Percentiles rank a stretch among this genome's conserved stretches.
Conservation (phyloP, 2,888 invertebrate species). For the Herminia tarsipennalis region DNA sequence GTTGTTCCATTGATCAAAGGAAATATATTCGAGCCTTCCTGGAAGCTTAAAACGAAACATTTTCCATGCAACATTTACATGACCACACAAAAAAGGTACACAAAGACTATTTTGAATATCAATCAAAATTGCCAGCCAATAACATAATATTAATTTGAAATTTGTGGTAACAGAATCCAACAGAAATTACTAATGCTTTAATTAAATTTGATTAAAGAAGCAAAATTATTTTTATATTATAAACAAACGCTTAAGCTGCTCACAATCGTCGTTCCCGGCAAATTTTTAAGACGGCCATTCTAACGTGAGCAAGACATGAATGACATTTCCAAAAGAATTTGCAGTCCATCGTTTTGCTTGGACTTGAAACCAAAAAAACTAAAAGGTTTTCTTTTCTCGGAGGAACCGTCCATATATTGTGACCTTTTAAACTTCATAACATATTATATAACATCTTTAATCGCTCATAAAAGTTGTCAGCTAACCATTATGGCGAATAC, state of each 20-base stretch:
- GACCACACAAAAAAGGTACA: background rate
- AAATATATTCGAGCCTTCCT: background rate
- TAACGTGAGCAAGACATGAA: constrained; percentile 51
- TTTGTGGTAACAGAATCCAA: constrained; percentile 12
- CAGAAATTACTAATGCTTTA: constrained; percentile 6
- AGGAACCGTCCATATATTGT: constrained; percentile 18
- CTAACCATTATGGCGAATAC: background rate
- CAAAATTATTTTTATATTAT: constrained; percentile 16
- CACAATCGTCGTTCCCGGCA: constrained; percentile 28
- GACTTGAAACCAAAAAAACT: background rate
- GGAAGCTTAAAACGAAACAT: background rate
- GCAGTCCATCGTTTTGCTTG: constrained; percentile 41
- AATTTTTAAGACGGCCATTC: constrained; percentile 54
- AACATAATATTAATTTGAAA: constrained; percentile 11
- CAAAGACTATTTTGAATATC: background rate
- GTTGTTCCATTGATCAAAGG: background rate
- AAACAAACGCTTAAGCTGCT: constrained; percentile 23
- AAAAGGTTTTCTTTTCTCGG: background rate
- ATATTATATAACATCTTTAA: constrained; percentile 24
- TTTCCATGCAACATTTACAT: background rate
- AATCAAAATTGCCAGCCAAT: constrained; percentile 3
- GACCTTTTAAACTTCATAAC: constrained; percentile 30
- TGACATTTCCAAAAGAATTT: constrained; percentile 52
- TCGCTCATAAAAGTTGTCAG: constrained; percentile 10
- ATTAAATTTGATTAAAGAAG: constrained; percentile 8